Evolutionary conservation across 2,888 invertebrate species (phyloP), one percentile per base, ranked within the genome.

Genomic region (Arrhopalites spinosus): DNA sequence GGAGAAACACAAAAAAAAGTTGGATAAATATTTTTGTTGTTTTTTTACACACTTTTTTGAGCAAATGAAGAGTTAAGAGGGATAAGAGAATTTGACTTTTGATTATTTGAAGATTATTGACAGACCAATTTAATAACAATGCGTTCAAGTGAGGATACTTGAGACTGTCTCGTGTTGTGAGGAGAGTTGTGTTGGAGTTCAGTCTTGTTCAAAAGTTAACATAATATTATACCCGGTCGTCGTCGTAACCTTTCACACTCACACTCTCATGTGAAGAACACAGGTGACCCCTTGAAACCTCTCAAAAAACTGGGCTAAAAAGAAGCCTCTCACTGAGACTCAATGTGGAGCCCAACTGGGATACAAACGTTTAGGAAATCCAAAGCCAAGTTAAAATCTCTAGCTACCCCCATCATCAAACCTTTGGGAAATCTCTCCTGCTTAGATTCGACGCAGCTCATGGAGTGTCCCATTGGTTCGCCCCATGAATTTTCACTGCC

Each of bases 311-410:
- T 79, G 81, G 81, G 81, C 78, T 80, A 81, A 78, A n/a, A 29
- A 78, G 78, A 77, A 80, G 79, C 80, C 81, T 79, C 80, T 80
- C 76, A 78, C 80, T 81, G 80, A 79, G 81, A n/a, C 78, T 78
- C 75, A 77, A 78, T 80, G 80, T 81, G 81, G 77, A 81, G 80
- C 80, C 81, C 79, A 79, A 82, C 81, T 82, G 81, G 78, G 80
- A 69, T 36, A 30, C 63, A 73, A 79, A 72, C 76, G 70, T 68
- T 71, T 53, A 77, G 76, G 75, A 78, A 78, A 78, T 78, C 78
- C 73, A 78, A 78, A 78, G 76, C 78, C 73, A 69, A 70, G 73
- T 73, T 77, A 72, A 73, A 75, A 70, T 25, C 43, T 29, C 27
- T n/a, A 78, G 78, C 78, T n/a, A n/a, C n/a, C n/a, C n/a, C n/a